A percentile compares a stretch with the other conserved stretches of the same genome.
phyloP scores from a whole-genome alignment of 2,888 invertebrate species.

The Steinernema hermaphroditum region DNA sequence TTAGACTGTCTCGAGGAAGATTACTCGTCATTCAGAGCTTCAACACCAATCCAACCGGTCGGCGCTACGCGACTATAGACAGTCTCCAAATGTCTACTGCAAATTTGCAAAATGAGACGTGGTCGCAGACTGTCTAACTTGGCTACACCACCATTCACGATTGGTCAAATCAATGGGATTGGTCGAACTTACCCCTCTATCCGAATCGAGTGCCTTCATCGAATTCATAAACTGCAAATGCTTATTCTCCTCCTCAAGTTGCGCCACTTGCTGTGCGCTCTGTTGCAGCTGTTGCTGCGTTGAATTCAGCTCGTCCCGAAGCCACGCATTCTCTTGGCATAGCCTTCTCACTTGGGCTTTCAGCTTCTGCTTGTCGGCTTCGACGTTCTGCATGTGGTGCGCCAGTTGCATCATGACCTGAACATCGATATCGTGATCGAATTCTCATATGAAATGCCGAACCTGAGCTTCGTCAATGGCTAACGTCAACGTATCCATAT shows the following conservation, averaged over 20 bases:
- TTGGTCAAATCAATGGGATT: not conserved
- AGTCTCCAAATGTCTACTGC: too few relatives aligned
- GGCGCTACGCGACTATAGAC: too few relatives aligned
- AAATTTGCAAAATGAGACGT: too few relatives aligned
- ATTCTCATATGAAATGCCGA: constrained; percentile 35
- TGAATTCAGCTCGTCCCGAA: constrained; percentile 91
- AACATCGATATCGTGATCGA: constrained; percentile 34
- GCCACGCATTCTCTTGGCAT: constrained; percentile 98
- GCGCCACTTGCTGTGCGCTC: constrained; percentile 75
- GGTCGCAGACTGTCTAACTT: too few relatives aligned
- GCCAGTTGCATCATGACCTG: constrained; percentile 95
- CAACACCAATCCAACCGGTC: too few relatives aligned
- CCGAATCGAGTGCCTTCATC: constrained; percentile 76
- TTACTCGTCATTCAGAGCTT: too few relatives aligned
- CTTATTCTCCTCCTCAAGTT: constrained; percentile 92
- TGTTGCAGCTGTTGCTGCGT: constrained; percentile 76
- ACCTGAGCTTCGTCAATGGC: constrained; percentile 95
- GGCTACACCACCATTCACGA: too few relatives aligned
- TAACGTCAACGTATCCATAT: constrained; percentile 92
- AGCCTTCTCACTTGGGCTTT: constrained; percentile 88
- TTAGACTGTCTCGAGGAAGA: too few relatives aligned
- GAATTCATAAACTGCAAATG: constrained; percentile 95
- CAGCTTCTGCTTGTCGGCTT: constrained; percentile 97
- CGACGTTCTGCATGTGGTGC: constrained; percentile 87
- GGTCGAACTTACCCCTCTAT: not conserved